These are phyloP conservation scores for Trematomus loennbergii DNA, from an alignment of 2,113 vertebrate species.

Conservation along the genomic window DNA sequence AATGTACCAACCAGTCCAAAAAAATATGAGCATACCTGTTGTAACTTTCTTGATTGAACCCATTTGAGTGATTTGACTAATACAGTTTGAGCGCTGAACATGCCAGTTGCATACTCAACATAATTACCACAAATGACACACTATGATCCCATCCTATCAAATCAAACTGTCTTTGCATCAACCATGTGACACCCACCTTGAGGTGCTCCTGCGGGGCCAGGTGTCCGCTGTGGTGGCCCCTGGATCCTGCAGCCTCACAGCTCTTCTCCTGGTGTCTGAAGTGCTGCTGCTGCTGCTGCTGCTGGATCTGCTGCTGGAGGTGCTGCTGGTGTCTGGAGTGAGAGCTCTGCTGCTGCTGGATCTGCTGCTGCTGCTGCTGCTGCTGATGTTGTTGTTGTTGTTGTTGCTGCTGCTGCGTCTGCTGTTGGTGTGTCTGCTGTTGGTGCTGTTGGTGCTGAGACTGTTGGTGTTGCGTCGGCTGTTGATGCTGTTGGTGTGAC, in stretches of 20 bases:
- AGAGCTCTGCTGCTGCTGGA: slow-evolving; percentile 74
- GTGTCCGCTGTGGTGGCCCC: slow-evolving; percentile 88
- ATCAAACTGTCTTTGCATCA: background rate
- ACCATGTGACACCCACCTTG: slow-evolving; percentile 72
- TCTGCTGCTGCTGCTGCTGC: slow-evolving; percentile 73
- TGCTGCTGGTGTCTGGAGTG: slow-evolving; percentile 85
- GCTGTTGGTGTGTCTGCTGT: slow-evolving; percentile 84
- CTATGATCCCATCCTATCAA: too few species aligned
- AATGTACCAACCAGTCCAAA: too few species aligned
- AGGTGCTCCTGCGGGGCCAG: slow-evolving; percentile 87
- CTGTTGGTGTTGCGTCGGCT: slow-evolving; percentile 84
- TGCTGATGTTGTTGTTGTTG: slow-evolving; percentile 74
- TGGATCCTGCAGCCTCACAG: slow-evolving; percentile 87
- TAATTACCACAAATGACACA: too few species aligned
- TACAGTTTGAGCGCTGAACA: too few species aligned
- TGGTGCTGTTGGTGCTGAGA: slow-evolving; percentile 91
- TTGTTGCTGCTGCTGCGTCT: slow-evolving; percentile 80
- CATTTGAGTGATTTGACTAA: too few species aligned
- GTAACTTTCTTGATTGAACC: too few species aligned
- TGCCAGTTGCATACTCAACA: too few species aligned
- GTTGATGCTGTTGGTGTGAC: slow-evolving; percentile 68
- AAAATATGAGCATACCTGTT: too few species aligned
- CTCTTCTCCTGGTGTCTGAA: slow-evolving; percentile 94
- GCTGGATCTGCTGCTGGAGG: slow-evolving; percentile 85
- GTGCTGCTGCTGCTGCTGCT: slow-evolving; percentile 88